phyloP scores from a whole-genome alignment of 92 coral and sea anemone species.

The Isaurus tuberculatus region DNA sequence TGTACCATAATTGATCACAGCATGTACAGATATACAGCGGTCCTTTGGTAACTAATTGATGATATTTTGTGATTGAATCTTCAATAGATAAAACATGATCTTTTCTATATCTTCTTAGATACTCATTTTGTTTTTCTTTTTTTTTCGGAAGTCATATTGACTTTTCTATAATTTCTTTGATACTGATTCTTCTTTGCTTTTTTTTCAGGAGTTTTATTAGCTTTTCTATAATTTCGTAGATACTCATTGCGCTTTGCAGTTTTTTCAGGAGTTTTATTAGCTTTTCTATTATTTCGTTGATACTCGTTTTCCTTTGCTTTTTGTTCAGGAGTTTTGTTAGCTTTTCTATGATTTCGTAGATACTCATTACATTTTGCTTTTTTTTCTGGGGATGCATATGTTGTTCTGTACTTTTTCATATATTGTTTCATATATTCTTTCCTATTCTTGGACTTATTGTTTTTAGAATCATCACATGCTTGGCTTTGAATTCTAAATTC shows the following conservation, averaged over 20 bases:
- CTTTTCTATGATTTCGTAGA: background rate
- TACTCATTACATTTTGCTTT: constrained; percentile 12
- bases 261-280: constrained; percentile 7
- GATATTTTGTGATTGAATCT: constrained; percentile 4
- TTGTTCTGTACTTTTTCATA: background rate
- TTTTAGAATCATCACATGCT: constrained; percentile 17
- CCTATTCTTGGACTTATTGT: background rate
- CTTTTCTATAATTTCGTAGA: constrained; percentile 3
- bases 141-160: constrained; percentile 3
- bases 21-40: constrained; percentile 30
- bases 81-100: constrained; percentile 6
- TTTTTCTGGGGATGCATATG: constrained; percentile 9
- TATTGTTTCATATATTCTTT: constrained; percentile 1
- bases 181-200: constrained; percentile 7
- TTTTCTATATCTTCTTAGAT: background rate
- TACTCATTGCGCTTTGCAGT: constrained; percentile 6
- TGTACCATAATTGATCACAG: constrained; percentile 53
- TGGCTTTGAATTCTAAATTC: constrained; percentile 26
- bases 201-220: constrained; percentile 5
- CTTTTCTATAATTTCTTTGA: background rate
- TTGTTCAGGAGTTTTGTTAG: background rate
- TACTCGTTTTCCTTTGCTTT: background rate
- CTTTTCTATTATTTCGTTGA: background rate
- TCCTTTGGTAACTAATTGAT: constrained; percentile 16
- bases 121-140: background rate